Base-by-base conservation (phyloP, 1,140 invertebrate genomes). In the Caenorhabditis latens region DNA sequence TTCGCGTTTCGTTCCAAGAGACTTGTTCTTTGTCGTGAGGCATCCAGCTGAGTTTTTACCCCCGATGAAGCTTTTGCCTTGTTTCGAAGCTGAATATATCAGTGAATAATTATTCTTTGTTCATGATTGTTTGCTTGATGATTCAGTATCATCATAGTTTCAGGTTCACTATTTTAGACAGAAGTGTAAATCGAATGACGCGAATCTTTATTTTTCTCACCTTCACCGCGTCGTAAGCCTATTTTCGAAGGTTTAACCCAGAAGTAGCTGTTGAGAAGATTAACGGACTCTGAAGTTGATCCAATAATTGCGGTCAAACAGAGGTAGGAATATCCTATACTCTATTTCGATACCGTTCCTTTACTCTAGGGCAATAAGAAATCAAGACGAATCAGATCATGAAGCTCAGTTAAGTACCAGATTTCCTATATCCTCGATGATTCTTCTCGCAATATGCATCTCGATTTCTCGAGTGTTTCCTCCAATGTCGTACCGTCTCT, bases 401-500 rank as follows among this genome's bases (percentile, higher is more conserved):
- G 42, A 43, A 43, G 65, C 65, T 71, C 65, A 79, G 13, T 40
- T 50, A 50, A 46, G 42, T 79, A 24, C 43, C 53, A 24, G 43
- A 79, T 79, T 79, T 53, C 71, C 50, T 42, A 11, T 79, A 24
- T 40, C 71, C n/a, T 63, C n/a, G 61, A 63, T 63, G 71, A 79
- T 53, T 21, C 46, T 79, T 79, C 46, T 79, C 71, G 46, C 71
- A 79, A 79, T 79, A 79, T 50, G 40, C 19, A 79, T 79, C 71
- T 50, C 71, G 71, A 50, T 50, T 79, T 79, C 71, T 79, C 71
- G 21, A 79, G 71, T 79, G 71, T 53, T 79, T 79, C 71, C 71
- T 53, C 14, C 4, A 71, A 7, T 32, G 46, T 14, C 40, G 16
- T 43, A 46, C 14, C 46, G 46, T 53, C 71, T 24, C 71, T 32